Conservation (phyloP, 2,113 vertebrate genomes). For the Climacteris rufus region DNA sequence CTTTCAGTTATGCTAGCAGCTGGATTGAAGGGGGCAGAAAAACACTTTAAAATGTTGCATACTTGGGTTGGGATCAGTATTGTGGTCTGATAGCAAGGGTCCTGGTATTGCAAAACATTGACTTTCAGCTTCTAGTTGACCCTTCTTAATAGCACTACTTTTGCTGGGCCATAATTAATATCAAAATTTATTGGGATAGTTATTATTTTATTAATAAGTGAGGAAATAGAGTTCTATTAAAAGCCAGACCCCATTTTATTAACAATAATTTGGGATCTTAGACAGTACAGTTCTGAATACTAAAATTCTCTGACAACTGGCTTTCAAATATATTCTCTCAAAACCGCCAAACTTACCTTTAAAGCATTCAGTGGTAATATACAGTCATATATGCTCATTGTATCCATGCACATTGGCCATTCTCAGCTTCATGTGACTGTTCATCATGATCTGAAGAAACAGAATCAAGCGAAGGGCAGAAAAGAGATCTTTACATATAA, state of each 20-base stretch:
- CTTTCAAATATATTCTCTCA: background rate
- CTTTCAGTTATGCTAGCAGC: background rate
- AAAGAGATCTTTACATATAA: background rate
- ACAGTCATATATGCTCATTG: background rate
- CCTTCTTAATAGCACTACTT: background rate
- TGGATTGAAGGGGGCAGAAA: background rate
- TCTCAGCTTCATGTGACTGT: background rate
- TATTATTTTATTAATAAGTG: background rate
- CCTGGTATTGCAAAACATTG: background rate
- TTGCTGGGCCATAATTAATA: background rate
- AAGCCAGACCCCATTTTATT: background rate
- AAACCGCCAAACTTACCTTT: background rate
- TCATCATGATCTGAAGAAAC: background rate
- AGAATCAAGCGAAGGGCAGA: background rate
- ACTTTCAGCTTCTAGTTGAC: background rate
- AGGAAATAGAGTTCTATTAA: background rate
- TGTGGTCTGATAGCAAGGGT: background rate
- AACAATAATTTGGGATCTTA: background rate
- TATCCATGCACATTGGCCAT: background rate
- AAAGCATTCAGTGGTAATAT: background rate
- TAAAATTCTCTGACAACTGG: background rate
- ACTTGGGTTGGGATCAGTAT: background rate
- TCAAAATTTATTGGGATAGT: background rate
- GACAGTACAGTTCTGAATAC: background rate
- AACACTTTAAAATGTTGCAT: fast-evolving